A percentile compares a stretch with the other conserved stretches of the same genome.
Evolutionary conservation across 1,140 invertebrate species (phyloP).

Genomic region (Drosophila ananassae): DNA sequence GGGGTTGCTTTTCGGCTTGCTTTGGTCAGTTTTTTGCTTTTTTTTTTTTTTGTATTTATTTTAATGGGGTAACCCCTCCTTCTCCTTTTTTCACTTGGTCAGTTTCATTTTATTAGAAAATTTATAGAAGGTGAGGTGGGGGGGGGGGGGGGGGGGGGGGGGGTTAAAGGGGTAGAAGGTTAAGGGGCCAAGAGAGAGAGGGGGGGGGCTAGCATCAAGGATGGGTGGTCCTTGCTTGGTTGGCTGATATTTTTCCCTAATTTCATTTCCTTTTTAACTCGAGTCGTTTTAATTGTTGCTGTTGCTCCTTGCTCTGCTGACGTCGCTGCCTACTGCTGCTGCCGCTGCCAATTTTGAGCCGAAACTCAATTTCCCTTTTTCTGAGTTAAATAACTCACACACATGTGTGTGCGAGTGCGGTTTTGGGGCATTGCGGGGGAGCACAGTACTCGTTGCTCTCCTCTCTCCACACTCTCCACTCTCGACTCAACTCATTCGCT

Average conservation of each 20-base stretch:
- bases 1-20: conserved; percentile 9
- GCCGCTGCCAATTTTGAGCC: conserved; percentile 50
- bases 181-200: not conserved
- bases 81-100: not conserved
- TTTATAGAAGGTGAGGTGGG: no score
- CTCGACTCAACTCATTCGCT: conserved; percentile 9
- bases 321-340: not conserved
- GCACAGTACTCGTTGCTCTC: not conserved
- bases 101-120: conserved; percentile 29
- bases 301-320: not conserved
- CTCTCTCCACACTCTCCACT: not conserved
- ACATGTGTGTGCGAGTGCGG: conserved; percentile 5
- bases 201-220: not conserved
- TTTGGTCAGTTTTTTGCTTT: conserved; percentile 15
- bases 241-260: not conserved
- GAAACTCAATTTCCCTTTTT: conserved; percentile 72
- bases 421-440: not conserved
- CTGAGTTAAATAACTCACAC: conserved; percentile 52
- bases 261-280: conserved; percentile 13
- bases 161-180: not conserved
- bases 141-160: not conserved
- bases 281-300: conserved; percentile 73
- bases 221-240: not conserved
- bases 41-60: not conserved
- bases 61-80: no score